Base-by-base conservation (phyloP, 2,113 vertebrate genomes). In the Cettia cetti region DNA sequence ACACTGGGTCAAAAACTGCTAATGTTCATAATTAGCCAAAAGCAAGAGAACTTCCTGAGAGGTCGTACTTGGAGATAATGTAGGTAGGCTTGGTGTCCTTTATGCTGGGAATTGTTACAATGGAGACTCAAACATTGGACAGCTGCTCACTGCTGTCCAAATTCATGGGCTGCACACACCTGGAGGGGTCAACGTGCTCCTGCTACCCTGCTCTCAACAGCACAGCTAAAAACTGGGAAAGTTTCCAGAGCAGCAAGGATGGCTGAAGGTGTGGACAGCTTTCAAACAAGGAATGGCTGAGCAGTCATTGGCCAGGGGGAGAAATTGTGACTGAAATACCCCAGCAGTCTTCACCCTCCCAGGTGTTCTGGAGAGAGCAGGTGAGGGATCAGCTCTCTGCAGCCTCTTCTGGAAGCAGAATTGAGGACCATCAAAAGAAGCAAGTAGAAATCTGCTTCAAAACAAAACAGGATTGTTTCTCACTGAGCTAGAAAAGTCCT, bases 321-420 rank as follows among this genome's bases (percentile, higher is more conserved):
- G 7, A n/a, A 4, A 0, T 1, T 33, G 2, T 37, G 30, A 5
- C 12, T 37, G 42, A 57, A 23, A 16, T n/a, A 4, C 17, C 35
- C 21, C 15, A 72, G 13, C 49, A 54, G 7, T 12, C 49, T 80
- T 47, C 63, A 69, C 23, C 27, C 11, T 56, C 18, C 8, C 14
- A 21, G 15, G 24, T 33, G 80, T 7, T 50, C 52, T 82, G 22
- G 23, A 69, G 53, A 47, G 30, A 52, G 35, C 22, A 63, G 53
- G 8, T 33, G 24, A 75, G 61, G 22, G 17, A n/a, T 44, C 39
- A 80, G 76, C 26, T 60, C 3, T 59, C 64, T 4, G 3, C 13
- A 33, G 39, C n/a, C 33, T 69, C 27, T 33, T 61, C 39, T 31
- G 20, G 53, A 45, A 76, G 26, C 26, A 68, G 52, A 75, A 45